phyloP scores from a whole-genome alignment of 2,797 vertebrate genomes.

The Poecile montanus region DNA sequence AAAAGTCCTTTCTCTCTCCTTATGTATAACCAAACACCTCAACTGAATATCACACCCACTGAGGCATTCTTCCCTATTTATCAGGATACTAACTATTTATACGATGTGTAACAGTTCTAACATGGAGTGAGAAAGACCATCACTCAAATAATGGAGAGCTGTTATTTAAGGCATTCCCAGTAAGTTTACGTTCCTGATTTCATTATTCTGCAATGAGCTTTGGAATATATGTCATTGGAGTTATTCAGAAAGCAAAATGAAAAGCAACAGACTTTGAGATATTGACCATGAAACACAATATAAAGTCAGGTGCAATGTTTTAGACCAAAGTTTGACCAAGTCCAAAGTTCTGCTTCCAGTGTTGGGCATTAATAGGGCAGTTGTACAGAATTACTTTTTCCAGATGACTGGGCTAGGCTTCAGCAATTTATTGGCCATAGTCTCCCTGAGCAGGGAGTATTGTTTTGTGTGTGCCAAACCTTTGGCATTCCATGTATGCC shows the following conservation, averaged over 20 bases:
- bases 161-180: neutral
- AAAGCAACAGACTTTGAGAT: neutral
- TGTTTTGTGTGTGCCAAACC: neutral
- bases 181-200: neutral
- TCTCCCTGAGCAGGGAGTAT: neutral
- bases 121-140: neutral
- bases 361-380: neutral
- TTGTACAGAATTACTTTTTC: neutral
- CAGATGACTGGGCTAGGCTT: neutral
- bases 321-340: accelerated
- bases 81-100: neutral
- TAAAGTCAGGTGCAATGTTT: neutral
- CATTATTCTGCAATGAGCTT: neutral
- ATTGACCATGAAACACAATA: neutral
- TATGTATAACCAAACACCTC: neutral
- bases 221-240: neutral
- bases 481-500: neutral
- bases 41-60: neutral
- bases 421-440: neutral
- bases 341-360: neutral
- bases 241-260: neutral
- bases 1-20: neutral
- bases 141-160: neutral
- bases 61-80: neutral
- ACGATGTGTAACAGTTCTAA: neutral